Evolutionary conservation across 2,888 invertebrate species (phyloP).

Genomic region (Drosophila birchii): DNA sequence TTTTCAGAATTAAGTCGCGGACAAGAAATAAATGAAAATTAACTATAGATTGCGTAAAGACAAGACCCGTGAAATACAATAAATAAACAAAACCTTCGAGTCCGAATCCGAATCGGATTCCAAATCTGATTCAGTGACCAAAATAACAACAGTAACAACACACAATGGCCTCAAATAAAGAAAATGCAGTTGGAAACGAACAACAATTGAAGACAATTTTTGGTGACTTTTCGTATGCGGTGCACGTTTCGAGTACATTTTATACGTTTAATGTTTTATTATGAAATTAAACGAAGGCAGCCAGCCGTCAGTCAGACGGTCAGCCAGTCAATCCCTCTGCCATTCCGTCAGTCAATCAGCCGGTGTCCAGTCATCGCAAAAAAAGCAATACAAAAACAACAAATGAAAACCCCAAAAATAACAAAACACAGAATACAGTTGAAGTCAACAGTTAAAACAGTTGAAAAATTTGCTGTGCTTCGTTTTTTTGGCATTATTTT

Average conservation of each 20-base stretch:
- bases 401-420: slow-evolving; percentile 24
- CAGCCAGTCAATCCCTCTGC: slow-evolving; percentile 25
- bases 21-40: slow-evolving; percentile 52
- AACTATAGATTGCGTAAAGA: slow-evolving; percentile 68
- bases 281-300: slow-evolving; percentile 64
- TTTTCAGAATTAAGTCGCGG: slow-evolving; percentile 56
- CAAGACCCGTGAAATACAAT: slow-evolving; percentile 40
- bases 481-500: slow-evolving; percentile 6
- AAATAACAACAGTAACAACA: slow-evolving; percentile 22
- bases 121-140: slow-evolving; percentile 49
- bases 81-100: slow-evolving; percentile 62
- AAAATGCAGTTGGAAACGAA: slow-evolving; percentile 47
- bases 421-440: slow-evolving; percentile 45
- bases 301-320: slow-evolving; percentile 27
- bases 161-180: slow-evolving; percentile 17
- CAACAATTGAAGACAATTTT: slow-evolving; percentile 39
- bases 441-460: slow-evolving; percentile 44
- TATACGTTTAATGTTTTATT: slow-evolving; percentile 72
- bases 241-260: slow-evolving; percentile 66
- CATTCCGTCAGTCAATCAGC: slow-evolving; percentile 16
- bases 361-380: slow-evolving; percentile 39
- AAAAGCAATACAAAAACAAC: background rate
- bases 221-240: slow-evolving; percentile 57
- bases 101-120: slow-evolving; percentile 46
- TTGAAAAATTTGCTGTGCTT: slow-evolving; percentile 49